Conservation (phyloP, 2,888 invertebrate genomes). For the Patella depressa region DNA sequence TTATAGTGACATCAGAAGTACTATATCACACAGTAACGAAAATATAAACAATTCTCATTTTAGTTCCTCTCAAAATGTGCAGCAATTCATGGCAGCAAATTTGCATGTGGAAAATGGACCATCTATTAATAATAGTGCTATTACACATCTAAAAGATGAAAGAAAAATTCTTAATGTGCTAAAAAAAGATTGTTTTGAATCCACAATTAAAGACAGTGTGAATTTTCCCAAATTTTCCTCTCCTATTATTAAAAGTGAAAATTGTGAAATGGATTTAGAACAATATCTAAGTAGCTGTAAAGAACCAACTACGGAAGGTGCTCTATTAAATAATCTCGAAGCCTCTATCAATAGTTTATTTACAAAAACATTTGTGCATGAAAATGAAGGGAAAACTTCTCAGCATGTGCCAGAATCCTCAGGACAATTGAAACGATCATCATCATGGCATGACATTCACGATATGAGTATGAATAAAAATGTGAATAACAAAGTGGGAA, state of each 20-base stretch:
- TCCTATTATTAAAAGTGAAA: neutral
- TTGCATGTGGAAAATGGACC: neutral
- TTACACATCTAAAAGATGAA: neutral
- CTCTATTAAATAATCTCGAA: slow-evolving; percentile 20
- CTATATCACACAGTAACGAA: slow-evolving; percentile 8
- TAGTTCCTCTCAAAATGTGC: neutral
- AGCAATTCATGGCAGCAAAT: slow-evolving; percentile 12
- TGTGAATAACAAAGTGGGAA: neutral
- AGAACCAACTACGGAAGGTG: slow-evolving; percentile 1
- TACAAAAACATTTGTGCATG: slow-evolving; percentile 17
- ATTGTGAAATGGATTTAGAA: slow-evolving; percentile 2
- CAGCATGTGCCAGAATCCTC: neutral
- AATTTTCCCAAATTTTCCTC: neutral
- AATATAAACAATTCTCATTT: slow-evolving; percentile 3
- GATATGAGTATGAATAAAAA: slow-evolving; percentile 24
- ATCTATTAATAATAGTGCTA: slow-evolving; percentile 1
- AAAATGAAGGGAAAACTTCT: slow-evolving; percentile 18
- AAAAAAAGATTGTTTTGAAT: too few species aligned
- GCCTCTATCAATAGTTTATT: slow-evolving; percentile 23
- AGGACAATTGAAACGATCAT: neutral
- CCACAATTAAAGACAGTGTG: too few species aligned
- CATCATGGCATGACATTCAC: slow-evolving; percentile 4
- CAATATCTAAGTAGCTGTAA: neutral
- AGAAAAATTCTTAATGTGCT: neutral
- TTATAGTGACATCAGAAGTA: neutral